Conservation (phyloP, 2,113 vertebrate genomes). For the Vulpes vulpes region DNA sequence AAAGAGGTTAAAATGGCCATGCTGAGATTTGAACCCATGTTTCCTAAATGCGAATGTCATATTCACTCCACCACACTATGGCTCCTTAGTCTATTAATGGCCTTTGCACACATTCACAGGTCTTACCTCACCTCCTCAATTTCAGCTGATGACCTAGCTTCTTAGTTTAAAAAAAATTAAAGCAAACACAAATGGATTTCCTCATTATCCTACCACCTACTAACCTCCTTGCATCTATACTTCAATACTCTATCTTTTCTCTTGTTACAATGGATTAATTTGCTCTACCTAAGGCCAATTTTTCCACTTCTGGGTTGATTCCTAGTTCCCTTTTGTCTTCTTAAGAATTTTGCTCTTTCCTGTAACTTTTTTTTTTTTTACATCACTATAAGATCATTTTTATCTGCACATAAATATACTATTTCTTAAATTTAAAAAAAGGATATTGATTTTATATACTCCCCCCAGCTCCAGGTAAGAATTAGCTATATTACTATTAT, state of each 20-base stretch:
- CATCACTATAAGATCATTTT: background rate
- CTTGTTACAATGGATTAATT: background rate
- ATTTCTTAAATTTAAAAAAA: background rate
- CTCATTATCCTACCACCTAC: background rate
- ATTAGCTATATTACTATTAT: slow-evolving; percentile 1
- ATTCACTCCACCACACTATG: background rate
- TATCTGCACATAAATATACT: background rate
- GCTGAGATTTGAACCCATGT: background rate
- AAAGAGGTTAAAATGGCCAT: slow-evolving; percentile 16
- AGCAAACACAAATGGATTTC: background rate
- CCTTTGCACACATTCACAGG: background rate
- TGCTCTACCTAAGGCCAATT: background rate
- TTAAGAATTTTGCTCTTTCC: background rate
- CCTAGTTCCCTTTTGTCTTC: background rate
- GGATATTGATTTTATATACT: background rate
- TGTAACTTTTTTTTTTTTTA: background rate
- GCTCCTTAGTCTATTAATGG: background rate
- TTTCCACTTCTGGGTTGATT: background rate
- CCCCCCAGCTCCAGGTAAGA: background rate
- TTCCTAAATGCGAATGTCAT: background rate
- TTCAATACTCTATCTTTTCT: background rate
- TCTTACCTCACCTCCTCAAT: background rate
- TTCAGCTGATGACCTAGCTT: background rate
- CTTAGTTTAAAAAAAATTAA: background rate
- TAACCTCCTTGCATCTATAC: background rate